phyloP scores from a whole-genome alignment of 23 tunicate genomes.

The Trididemnum nubilum region DNA sequence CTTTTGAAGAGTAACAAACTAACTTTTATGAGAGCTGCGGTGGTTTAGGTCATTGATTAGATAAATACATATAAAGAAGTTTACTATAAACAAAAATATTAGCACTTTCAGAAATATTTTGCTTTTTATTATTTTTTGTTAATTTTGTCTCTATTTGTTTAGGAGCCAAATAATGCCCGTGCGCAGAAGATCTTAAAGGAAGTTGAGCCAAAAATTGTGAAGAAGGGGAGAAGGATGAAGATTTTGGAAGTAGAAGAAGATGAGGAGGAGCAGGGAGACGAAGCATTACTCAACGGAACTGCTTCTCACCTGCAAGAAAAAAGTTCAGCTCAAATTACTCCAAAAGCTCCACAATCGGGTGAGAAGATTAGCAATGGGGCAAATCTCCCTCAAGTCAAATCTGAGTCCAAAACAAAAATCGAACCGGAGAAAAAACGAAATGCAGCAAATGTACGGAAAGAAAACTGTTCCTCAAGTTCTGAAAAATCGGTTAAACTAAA shows the following conservation, averaged over 20 bases:
- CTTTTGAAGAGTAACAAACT: no score
- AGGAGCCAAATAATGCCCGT: constrained; percentile 82
- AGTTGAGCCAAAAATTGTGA: constrained; percentile 35
- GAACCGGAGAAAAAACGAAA: background rate
- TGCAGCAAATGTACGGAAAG: background rate
- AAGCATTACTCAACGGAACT: background rate
- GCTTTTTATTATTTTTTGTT: background rate
- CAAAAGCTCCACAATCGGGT: background rate
- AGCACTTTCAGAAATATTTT: no score
- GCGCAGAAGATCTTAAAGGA: constrained; percentile 72
- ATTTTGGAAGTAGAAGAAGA: constrained; percentile 76
- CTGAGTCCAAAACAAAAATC: background rate
- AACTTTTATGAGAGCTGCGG: no score
- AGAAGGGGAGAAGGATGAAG: constrained; percentile 68
- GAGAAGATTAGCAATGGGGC: background rate
- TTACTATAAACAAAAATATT: no score
- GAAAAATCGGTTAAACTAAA: background rate
- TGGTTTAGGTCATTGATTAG: no score
- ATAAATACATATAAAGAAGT: no score
- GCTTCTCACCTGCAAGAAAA: background rate
- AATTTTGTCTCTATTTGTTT: background rate
- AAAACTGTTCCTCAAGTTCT: no score
- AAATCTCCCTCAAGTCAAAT: background rate
- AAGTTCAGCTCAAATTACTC: background rate
- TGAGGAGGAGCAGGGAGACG: constrained; percentile 20